A percentile compares a stretch with the other conserved stretches of the same genome.
These are phyloP conservation scores for Hypsopygia costalis DNA, from an alignment of 2,888 invertebrate genomes.

Conservation along the genomic window DNA sequence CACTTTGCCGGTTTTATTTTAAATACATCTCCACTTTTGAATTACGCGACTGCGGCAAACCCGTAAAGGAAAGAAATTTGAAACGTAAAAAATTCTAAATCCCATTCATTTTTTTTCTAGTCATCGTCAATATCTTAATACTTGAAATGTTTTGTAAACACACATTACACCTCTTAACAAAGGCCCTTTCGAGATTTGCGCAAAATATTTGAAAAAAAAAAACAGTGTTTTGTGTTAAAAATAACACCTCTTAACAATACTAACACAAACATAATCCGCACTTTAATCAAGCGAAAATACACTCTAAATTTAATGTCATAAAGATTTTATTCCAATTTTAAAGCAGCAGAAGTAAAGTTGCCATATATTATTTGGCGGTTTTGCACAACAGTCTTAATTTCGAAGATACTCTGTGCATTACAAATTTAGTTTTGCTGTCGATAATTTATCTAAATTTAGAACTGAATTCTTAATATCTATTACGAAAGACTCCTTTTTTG, in stretches of 20 bases:
- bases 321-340: neutral
- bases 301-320: neutral
- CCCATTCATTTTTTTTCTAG: too few species aligned
- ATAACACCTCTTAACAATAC: constrained; percentile 17
- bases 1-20: too few species aligned
- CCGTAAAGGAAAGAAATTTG: too few species aligned
- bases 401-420: constrained; percentile 2
- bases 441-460: neutral
- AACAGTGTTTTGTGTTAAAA: constrained; percentile 12
- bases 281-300: neutral
- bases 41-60: too few species aligned
- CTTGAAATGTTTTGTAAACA: neutral
- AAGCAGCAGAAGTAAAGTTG: neutral
- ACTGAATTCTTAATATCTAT: too few species aligned
- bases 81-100: too few species aligned
- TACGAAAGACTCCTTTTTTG: too few species aligned
- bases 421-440: neutral
- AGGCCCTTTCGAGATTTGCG: constrained; percentile 12
- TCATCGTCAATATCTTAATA: too few species aligned
- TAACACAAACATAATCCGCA: constrained; percentile 1
- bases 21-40: too few species aligned
- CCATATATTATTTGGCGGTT: constrained; percentile 10
- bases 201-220: constrained; percentile 12
- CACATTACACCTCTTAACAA: constrained; percentile 8
- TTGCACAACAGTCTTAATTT: constrained; percentile 14